A percentile compares a stretch with the other conserved stretches of the same genome.
These are phyloP conservation scores for Hippasteria phrygiana DNA, from an alignment of 53 echinoderm and acorn worm genomes.

Conservation along the genomic window DNA sequence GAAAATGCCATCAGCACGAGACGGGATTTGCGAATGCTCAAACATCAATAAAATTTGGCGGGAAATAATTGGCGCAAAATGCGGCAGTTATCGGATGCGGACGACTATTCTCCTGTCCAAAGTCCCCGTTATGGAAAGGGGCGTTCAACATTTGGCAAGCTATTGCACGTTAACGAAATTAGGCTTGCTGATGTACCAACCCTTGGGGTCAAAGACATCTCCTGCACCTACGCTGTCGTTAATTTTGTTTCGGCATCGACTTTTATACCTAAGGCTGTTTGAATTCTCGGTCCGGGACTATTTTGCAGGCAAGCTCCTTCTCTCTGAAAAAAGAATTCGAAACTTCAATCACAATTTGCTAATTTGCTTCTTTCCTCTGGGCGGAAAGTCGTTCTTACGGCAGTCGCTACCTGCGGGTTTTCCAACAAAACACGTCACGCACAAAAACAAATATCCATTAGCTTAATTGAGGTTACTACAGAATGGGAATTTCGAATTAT, in stretches of 20 bases:
- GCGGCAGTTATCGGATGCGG: no score
- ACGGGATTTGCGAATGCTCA: no score
- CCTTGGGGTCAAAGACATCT: no score
- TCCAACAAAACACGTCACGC: background rate
- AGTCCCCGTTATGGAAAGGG: no score
- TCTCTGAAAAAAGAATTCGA: background rate
- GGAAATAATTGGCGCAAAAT: background rate
- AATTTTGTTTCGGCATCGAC: no score
- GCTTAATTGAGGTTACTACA: no score
- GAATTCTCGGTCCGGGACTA: background rate
- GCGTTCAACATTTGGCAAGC: no score
- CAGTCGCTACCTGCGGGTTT: background rate
- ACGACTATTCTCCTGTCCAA: no score
- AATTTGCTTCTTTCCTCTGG: constrained; percentile 2
- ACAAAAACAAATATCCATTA: background rate
- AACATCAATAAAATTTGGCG: no score
- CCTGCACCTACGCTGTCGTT: no score
- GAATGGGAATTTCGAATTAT: no score
- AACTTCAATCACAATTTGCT: constrained; percentile 9
- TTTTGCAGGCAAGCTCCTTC: background rate
- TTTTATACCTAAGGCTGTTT: background rate
- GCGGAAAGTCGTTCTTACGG: background rate
- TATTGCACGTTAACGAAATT: background rate
- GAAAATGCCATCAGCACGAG: background rate
- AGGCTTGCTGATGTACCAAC: background rate